Evolutionary conservation across 2,888 invertebrate species (phyloP), one percentile per base, ranked within the genome.

Genomic region (Eupeodes latifasciatus): DNA sequence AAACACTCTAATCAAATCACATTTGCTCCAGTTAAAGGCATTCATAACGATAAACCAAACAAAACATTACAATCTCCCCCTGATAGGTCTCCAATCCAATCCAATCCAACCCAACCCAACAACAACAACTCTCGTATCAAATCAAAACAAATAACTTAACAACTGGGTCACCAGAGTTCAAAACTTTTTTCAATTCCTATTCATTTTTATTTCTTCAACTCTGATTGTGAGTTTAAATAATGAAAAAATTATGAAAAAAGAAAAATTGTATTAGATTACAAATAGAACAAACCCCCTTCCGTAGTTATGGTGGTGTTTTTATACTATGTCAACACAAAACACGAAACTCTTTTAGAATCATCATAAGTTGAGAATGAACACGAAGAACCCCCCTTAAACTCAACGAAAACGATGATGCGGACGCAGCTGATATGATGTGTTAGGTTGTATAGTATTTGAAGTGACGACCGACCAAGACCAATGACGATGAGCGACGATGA

Each of bases 1-100:
- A 51, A 36, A 44, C 57, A 55, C 79, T 47, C 79, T 71, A 85
- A 85, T 85, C 76, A 72, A 76, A 85, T 85, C 85, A 76, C 49
- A 77, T 77, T 81, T 62, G 85, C 85, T 77, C 85, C 85, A 85
- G 16, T 85, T 81, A 85, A 66, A 81, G 11, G 69, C 71, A 71
- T 72, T 85, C 81, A 27, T 27, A 71, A 69, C 69, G 80, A 85
- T 81, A 81, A 85, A 80, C 49, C 59, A 55, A 78, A 64, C 57
- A 34, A 74, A 66, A 74, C 67, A 57, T 16, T 61, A 47, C 44
- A 76, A 75, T 74, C 71, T 53, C 57, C 57, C 71, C 55, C 71
- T 19, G 59, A 59, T 59, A 59, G 11, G 1, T 47, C 47, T 27
- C 44, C 49, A 67, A 49, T 34, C 49, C 49, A 27, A 14, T 49